These are phyloP conservation scores for Alentia gelatinosa DNA, from an alignment of 2,888 invertebrate genomes.

Conservation along the genomic window DNA sequence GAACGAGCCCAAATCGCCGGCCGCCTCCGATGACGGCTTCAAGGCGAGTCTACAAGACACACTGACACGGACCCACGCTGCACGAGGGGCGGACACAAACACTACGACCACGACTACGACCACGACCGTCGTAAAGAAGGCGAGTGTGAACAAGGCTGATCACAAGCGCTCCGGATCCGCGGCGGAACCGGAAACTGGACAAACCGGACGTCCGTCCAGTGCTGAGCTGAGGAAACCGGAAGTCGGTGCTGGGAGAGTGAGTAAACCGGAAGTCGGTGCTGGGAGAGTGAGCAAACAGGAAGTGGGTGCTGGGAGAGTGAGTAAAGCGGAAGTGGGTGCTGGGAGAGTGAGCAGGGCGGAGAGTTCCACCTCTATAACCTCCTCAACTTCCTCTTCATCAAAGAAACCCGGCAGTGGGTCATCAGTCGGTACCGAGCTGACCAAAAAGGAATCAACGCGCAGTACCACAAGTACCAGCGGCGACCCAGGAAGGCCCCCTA, in stretches of 20 bases:
- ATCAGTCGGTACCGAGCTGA: background rate
- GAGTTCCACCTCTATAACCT: background rate
- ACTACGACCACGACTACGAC: too few relatives aligned
- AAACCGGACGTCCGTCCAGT: background rate
- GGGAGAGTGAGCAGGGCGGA: background rate
- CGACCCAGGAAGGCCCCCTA: constrained; percentile 34
- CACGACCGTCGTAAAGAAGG: background rate
- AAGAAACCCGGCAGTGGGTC: background rate
- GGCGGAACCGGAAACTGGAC: background rate
- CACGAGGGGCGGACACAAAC: background rate
- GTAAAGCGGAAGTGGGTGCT: too few relatives aligned
- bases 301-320: too few relatives aligned
- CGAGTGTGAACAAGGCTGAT: background rate
- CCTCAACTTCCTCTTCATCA: background rate
- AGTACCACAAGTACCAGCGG: background rate
- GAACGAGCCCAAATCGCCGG: constrained; percentile 14
- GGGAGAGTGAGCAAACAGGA: background rate
- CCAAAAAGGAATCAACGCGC: background rate
- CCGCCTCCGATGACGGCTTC: constrained; percentile 16
- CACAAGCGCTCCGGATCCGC: background rate
- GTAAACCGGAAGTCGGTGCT: too few relatives aligned
- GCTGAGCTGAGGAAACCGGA: background rate
- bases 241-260: too few relatives aligned
- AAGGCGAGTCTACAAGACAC: constrained; percentile 14
- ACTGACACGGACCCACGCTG: background rate